These are phyloP conservation scores for Cyclophora albipunctata DNA, from an alignment of 2,888 invertebrate species.

Conservation along the genomic window DNA sequence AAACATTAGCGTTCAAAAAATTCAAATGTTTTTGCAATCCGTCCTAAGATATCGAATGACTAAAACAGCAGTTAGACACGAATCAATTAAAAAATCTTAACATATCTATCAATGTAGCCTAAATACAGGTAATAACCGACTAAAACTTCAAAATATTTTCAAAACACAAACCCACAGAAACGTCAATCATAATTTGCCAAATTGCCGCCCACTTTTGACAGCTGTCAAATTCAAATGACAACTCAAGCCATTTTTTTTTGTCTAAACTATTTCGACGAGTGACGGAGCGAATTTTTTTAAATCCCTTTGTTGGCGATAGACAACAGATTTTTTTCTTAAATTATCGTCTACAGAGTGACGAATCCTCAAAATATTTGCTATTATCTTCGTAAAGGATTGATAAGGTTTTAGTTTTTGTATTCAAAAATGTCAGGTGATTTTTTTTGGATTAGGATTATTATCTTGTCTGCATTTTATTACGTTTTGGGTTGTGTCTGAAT, in stretches of 20 bases:
- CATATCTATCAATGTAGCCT: neutral
- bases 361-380: conserved; percentile 32
- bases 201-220: conserved; percentile 54
- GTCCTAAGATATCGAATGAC: too few species aligned
- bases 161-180: conserved; percentile 26
- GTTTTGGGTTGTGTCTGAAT: too few species aligned
- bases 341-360: conserved; percentile 21
- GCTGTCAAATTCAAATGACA: conserved; percentile 66
- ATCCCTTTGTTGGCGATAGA: conserved; percentile 12
- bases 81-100: too few species aligned
- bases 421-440: conserved; percentile 8
- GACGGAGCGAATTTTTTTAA: conserved; percentile 26
- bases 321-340: conserved; percentile 8
- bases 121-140: neutral
- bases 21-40: too few species aligned
- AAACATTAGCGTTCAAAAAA: too few species aligned
- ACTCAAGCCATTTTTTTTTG: conserved; percentile 41
- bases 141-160: conserved; percentile 37
- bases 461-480: neutral
- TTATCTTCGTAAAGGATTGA: conserved; percentile 23
- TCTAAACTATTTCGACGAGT: conserved; percentile 17
- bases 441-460: neutral
- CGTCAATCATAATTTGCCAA: conserved; percentile 51
- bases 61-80: too few species aligned
- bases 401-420: conserved; percentile 21